Evolutionary conservation across 2,888 invertebrate genomes (phyloP), one percentile per base, ranked within the genome.

Genomic region (Sinelater perroti): DNA sequence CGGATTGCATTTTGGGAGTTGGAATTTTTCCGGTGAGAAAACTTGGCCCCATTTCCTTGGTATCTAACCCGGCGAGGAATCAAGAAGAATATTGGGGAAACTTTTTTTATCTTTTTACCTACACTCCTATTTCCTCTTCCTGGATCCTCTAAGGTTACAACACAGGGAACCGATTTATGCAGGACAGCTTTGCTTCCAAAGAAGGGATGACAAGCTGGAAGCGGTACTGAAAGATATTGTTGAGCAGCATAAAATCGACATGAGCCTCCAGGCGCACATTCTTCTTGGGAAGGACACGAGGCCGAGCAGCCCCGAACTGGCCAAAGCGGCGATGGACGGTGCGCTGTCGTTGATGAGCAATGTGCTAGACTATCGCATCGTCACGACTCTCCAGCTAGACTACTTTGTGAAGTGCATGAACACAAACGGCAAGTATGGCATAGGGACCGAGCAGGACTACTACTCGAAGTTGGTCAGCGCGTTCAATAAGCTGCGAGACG

Each of bases 341-440:
- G 87, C 95, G 3, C 82, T 87, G 67, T 89, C 89, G 0, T 75
- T 95, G 8, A 85, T 87, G 46, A 93, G 92, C 3, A 85, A 85
- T 44, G 85, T 88, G 0, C 85, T 85, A 51, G 91, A 96, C 78
- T 94, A 89, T 76, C 95, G 93, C 3, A 84, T 95, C 30, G 86
- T 97, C 30, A 95, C 96, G n/a, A 99, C 99, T 0, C 99, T 99
- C 0, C 95, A 97, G 81, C 81, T 99, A 62, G 99, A 99, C 76
- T 99, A 88, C 78, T 88, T 95, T 69, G 97, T 99, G 3, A 87
- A 88, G 44, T 92, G 92, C 67, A 82, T 85, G 17, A 98, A 98
- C 72, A 89, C 89, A 1, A 86, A 87, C 66, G 81, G 82, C 11
- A 81, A 78, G 0, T 94, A 95, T 72, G 95, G 95, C 0, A 81